Conservation (phyloP, 30 jellyfish, hydroid and myxozoan genomes). For the Chironex yamaguchii region DNA sequence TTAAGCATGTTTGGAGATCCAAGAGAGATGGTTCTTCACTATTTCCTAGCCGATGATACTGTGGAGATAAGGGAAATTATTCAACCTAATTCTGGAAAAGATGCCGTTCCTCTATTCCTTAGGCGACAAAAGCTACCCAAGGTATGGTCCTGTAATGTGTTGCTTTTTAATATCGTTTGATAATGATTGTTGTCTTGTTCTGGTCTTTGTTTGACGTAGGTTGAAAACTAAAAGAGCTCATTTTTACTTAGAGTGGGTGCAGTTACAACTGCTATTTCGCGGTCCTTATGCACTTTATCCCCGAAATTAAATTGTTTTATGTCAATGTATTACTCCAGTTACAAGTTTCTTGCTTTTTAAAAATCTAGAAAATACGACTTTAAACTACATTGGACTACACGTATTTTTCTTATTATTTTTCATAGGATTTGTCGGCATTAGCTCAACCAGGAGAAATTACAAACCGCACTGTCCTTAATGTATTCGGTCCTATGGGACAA, state of each 20-base stretch:
- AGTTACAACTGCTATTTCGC: too few species aligned
- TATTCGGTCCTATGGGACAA: slow-evolving; percentile 97
- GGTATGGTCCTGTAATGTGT: slow-evolving; percentile 28
- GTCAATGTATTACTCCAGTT: too few species aligned
- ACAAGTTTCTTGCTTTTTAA: too few species aligned
- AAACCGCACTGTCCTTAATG: slow-evolving; percentile 95
- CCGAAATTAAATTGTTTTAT: too few species aligned
- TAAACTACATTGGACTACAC: too few species aligned
- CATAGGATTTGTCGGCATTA: slow-evolving; percentile 78
- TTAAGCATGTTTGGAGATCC: slow-evolving; percentile 95
- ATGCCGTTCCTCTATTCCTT: slow-evolving; percentile 95
- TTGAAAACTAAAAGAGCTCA: background rate
- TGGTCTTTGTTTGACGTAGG: background rate
- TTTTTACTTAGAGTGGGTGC: background rate
- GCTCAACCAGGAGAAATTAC: slow-evolving; percentile 92
- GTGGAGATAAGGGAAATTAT: slow-evolving; percentile 92
- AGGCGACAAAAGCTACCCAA: slow-evolving; percentile 90
- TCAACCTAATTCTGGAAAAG: slow-evolving; percentile 91
- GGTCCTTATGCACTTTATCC: too few species aligned
- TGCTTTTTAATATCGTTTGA: background rate
- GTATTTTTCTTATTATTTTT: background rate
- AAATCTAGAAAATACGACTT: too few species aligned
- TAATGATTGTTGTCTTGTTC: background rate
- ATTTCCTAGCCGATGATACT: slow-evolving; percentile 96
- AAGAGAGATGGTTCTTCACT: slow-evolving; percentile 92